Conservation (phyloP, 2,888 invertebrate species). For the Amblyjoppa fuscipennis region DNA sequence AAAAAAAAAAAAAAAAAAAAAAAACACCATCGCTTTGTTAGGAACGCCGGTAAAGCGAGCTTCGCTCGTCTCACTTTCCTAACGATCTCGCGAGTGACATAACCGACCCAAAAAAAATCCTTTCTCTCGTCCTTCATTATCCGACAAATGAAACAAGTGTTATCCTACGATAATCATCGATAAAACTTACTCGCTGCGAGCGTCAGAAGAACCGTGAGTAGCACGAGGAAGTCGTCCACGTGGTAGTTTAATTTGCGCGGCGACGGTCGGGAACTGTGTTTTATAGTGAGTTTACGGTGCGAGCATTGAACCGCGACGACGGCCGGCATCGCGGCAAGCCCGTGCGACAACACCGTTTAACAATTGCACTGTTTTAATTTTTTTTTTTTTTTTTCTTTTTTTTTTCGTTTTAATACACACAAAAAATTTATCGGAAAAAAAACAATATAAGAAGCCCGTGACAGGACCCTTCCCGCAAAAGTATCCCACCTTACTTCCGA, state of each 20-base stretch:
- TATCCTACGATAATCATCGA: not conserved
- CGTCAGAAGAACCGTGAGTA: slow-evolving; percentile 71
- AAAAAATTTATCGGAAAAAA: slow-evolving; percentile 32
- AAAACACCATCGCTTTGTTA: not conserved
- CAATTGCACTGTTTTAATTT: slow-evolving; percentile 9
- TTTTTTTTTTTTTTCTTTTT: not conserved
- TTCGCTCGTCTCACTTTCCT: not conserved
- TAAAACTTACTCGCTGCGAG: slow-evolving; percentile 73
- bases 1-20: not conserved
- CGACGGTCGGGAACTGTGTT: slow-evolving; percentile 55
- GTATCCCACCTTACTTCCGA: slow-evolving; percentile 59
- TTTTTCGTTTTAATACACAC: not conserved
- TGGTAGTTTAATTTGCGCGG: slow-evolving; percentile 71
- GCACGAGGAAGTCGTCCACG: slow-evolving; percentile 76
- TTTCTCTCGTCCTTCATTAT: not conserved
- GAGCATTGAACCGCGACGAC: slow-evolving; percentile 67
- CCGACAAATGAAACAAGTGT: not conserved
- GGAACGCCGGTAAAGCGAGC: too few relatives aligned
- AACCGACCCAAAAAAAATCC: not conserved
- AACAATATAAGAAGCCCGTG: not conserved
- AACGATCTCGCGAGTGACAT: not conserved
- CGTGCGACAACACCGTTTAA: slow-evolving; percentile 27
- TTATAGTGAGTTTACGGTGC: slow-evolving; percentile 63
- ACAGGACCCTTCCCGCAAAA: slow-evolving; percentile 15
- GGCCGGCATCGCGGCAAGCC: slow-evolving; percentile 71